phyloP scores from a whole-genome alignment of 2,113 vertebrate genomes.

The Trichomycterus rosablanca region DNA sequence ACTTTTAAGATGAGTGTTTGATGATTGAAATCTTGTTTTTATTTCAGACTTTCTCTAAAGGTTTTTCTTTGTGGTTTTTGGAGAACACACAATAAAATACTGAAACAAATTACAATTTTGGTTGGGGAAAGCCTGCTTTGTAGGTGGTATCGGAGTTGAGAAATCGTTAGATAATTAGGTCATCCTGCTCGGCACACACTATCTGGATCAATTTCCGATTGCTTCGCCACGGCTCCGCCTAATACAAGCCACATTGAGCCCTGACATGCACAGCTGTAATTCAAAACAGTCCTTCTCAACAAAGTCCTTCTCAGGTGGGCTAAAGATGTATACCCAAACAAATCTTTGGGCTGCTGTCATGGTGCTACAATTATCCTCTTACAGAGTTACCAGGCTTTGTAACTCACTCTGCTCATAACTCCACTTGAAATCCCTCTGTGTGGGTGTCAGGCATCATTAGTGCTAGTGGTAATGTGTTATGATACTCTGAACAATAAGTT shows the following conservation, averaged over 20 bases:
- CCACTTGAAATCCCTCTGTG: conserved; percentile 5
- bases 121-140: no score
- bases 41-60: no score
- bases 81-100: no score
- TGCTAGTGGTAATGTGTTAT: background rate
- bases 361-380: background rate
- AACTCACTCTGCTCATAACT: background rate
- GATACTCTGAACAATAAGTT: background rate
- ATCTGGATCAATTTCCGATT: conserved; percentile 60
- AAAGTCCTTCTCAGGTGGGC: conserved; percentile 55
- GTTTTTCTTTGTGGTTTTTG: no score
- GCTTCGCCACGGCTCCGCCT: conserved; percentile 43
- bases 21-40: no score
- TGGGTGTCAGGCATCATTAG: conserved; percentile 13
- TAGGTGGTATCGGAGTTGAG: conserved; percentile 38
- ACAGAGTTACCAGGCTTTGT: conserved; percentile 15
- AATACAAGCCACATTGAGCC: conserved; percentile 64
- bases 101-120: no score
- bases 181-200: conserved; percentile 52
- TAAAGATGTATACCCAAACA: conserved; percentile 37
- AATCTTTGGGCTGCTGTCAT: conserved; percentile 11
- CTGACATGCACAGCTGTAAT: conserved; percentile 49
- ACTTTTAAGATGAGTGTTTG: no score
- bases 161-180: conserved; percentile 60
- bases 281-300: conserved; percentile 58